These are phyloP conservation scores for Leptinotarsa defecta DNA, from an alignment of 1,140 invertebrate species.

Conservation along the genomic window DNA sequence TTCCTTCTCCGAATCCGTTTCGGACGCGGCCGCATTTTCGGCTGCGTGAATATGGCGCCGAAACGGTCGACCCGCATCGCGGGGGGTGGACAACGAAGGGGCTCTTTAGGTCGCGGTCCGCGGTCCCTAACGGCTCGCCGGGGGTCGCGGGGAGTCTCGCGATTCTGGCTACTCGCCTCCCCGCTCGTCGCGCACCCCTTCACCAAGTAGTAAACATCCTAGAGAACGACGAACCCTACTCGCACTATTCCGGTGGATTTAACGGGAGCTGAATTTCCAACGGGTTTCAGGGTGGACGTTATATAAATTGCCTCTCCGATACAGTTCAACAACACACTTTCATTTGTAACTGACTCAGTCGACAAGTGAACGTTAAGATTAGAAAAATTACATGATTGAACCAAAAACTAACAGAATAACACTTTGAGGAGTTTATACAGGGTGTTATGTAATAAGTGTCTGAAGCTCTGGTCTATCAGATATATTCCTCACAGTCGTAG, in stretches of 20 bases:
- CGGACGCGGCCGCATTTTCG: neutral
- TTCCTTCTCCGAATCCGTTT: no score
- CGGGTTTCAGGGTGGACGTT: neutral
- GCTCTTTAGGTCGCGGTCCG: slow-evolving; percentile 25
- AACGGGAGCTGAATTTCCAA: slow-evolving; percentile 31
- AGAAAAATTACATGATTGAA: no score
- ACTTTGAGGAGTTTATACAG: no score
- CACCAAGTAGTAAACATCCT: slow-evolving; percentile 32
- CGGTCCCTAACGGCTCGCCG: slow-evolving; percentile 25
- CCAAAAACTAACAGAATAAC: no score
- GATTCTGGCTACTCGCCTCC: slow-evolving; percentile 35
- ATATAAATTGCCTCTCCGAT: no score
- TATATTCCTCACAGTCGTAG: no score
- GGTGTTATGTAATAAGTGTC: no score
- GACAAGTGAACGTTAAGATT: no score
- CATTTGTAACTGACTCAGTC: no score
- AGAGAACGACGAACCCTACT: slow-evolving; percentile 29
- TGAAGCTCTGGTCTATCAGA: no score
- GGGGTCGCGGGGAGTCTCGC: slow-evolving; percentile 38
- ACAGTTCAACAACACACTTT: no score
- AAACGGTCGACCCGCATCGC: neutral
- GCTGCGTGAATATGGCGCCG: slow-evolving; percentile 31
- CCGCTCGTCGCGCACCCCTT: neutral
- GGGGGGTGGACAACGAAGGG: slow-evolving; percentile 11
- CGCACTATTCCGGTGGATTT: slow-evolving; percentile 32